Percentiles rank a stretch among this genome's conserved stretches.
These are phyloP conservation scores for Helleia helle DNA, from an alignment of 2,888 invertebrate genomes.

Conservation along the genomic window DNA sequence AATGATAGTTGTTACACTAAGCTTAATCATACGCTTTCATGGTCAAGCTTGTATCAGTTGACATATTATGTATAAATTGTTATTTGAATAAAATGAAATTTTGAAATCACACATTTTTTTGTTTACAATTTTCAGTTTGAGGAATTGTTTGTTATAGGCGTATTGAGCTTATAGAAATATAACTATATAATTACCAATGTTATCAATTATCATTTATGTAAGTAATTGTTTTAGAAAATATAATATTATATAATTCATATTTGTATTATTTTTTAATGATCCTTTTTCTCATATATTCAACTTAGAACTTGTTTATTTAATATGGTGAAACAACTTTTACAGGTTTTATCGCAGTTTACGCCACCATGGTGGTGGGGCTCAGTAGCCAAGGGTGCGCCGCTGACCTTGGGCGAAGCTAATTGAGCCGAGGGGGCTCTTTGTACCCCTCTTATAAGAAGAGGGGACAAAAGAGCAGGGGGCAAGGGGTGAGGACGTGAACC, in stretches of 20 bases:
- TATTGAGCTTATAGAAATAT: conserved; percentile 7
- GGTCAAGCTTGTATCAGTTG: neutral
- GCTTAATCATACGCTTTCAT: neutral
- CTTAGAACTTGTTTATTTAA: too few relatives aligned
- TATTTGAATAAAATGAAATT: neutral
- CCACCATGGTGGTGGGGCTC: too few relatives aligned
- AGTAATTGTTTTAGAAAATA: conserved; percentile 9
- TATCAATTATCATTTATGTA: conserved; percentile 9
- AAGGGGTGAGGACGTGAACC: too few relatives aligned
- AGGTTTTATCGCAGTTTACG: too few relatives aligned
- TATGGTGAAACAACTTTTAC: too few relatives aligned
- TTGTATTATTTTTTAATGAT: neutral
- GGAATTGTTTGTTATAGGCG: neutral
- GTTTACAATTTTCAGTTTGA: neutral
- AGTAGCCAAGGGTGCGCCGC: too few relatives aligned
- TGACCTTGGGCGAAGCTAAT: too few relatives aligned
- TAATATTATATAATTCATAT: neutral
- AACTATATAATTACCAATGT: conserved; percentile 2
- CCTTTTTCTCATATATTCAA: too few relatives aligned
- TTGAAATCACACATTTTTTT: neutral
- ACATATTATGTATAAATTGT: conserved; percentile 2
- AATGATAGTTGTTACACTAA: neutral
- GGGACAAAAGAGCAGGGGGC: too few relatives aligned
- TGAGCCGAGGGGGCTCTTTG: too few relatives aligned
- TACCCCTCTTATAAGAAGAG: too few relatives aligned